phyloP scores from a whole-genome alignment of 2,888 invertebrate genomes.

The Pristionchus arcanus region DNA sequence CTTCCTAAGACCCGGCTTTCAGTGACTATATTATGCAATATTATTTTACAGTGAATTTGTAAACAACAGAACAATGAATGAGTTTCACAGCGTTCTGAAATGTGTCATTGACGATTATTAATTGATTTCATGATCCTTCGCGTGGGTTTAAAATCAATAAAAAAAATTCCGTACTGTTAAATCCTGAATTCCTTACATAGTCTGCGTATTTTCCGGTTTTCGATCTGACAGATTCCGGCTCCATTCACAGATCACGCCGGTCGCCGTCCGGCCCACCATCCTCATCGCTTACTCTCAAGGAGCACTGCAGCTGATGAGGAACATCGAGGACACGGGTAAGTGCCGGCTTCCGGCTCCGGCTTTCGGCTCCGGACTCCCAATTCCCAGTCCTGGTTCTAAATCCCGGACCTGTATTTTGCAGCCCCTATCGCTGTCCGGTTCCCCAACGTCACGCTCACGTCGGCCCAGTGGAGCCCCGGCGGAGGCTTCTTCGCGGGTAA shows the following conservation, averaged over 20 bases:
- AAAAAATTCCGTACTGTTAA: no score
- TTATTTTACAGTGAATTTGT: no score
- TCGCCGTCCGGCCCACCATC: conserved; percentile 83
- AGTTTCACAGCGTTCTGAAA: no score
- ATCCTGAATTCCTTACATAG: no score
- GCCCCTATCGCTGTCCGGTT: conserved; percentile 90
- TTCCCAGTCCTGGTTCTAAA: background rate
- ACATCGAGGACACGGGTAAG: conserved; percentile 89
- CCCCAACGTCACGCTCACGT: conserved; percentile 87
- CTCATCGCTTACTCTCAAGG: conserved; percentile 93
- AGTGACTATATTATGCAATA: no score
- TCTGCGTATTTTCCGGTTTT: no score
- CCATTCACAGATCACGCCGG: background rate
- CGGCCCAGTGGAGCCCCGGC: conserved; percentile 94
- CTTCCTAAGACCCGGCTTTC: background rate
- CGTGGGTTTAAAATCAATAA: no score
- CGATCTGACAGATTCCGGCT: no score
- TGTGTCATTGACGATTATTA: no score
- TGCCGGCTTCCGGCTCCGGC: background rate
- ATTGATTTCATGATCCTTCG: no score
- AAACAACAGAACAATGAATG: no score
- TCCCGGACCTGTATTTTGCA: conserved; percentile 80
- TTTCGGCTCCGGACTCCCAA: background rate
- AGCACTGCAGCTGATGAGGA: conserved; percentile 90
- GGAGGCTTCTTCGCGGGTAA: conserved; percentile 79